A percentile compares a stretch with the other conserved stretches of the same genome.
Evolutionary conservation across 2,888 invertebrate species (phyloP).

Genomic region (Hirtodrosophila alboralis): DNA sequence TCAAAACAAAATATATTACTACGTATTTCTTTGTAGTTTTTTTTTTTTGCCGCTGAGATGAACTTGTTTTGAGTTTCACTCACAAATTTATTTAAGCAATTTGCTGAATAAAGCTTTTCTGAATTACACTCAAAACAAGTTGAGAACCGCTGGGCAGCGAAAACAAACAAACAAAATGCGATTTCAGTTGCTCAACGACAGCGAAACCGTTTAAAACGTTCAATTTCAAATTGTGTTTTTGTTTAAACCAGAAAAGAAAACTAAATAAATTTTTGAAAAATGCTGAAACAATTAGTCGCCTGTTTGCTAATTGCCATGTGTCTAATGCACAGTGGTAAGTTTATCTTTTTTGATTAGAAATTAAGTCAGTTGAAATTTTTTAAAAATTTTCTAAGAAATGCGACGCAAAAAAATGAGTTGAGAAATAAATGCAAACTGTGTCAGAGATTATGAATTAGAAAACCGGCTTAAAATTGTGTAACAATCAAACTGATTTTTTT

Average conservation of each 20-base stretch:
- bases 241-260: constrained; percentile 2
- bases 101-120: constrained; percentile 49
- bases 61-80: constrained; percentile 72
- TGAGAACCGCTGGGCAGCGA: constrained; percentile 8
- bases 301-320: constrained; percentile 75
- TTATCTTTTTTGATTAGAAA: background rate
- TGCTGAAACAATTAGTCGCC: constrained; percentile 77
- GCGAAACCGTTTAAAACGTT: constrained; percentile 40
- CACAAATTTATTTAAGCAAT: constrained; percentile 48
- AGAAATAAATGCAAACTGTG: constrained; percentile 9
- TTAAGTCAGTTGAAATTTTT: background rate
- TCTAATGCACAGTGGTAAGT: constrained; percentile 80
- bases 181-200: constrained; percentile 64
- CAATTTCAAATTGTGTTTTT: constrained; percentile 4
- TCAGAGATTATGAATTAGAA: constrained; percentile 16
- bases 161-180: constrained; percentile 40
- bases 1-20: constrained; percentile 71
- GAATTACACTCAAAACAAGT: constrained; percentile 40
- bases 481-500: background rate
- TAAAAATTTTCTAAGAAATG: background rate
- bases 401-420: background rate
- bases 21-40: background rate
- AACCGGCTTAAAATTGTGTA: constrained; percentile 22
- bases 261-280: constrained; percentile 42
- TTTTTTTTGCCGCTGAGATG: background rate